Base-by-base conservation (phyloP, 2,888 invertebrate genomes). In the Metellina segmentata region DNA sequence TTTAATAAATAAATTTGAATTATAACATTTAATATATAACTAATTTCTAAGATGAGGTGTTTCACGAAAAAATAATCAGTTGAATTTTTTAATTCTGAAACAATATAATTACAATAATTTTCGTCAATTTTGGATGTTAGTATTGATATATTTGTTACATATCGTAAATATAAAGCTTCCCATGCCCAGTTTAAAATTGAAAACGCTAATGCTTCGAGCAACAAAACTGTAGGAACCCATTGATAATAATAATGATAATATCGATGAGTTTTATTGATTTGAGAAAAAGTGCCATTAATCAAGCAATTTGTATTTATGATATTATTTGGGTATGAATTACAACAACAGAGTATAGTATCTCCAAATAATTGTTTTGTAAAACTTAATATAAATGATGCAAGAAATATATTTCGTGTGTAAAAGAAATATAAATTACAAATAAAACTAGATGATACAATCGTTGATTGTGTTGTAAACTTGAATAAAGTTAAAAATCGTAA, bases 191-290 rank as follows among this genome's bases (percentile, higher is more conserved):
- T 82, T 52, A 71, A 71, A 20, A 72, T 9, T 1, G 82, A 72
- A 72, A 82, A 52, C 11, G 19, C 13, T 82, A 72, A 82, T n/a
- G 82, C 71, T 82, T 82, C 82, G 49, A 82, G 70, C 11, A 82
- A 72, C 1, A 82, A 19, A 49, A 82, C 52, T 13, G 51, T 51
- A 0, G 72, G n/a, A 9, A 82, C 6, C 82, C 82, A 82, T 52
- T 82, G 82, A 51, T 82, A 82, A 72, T 82, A 82, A 72, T 82
- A 82, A 19, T 82, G 82, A 51, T 51, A 72, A 20, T 72, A 72
- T 72, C 71, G n/a, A 49, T 6, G 2, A 7, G 49, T 49, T 8
- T 70, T 9, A 70, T 81, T 71, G 7, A 20, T 2, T n/a, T 81
- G 7, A 1, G 71, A 71, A 72, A 71, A 82, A 0, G 82, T 82